Evolutionary conservation across 2,888 invertebrate species (phyloP).

Genomic region (Erebia aethiops): DNA sequence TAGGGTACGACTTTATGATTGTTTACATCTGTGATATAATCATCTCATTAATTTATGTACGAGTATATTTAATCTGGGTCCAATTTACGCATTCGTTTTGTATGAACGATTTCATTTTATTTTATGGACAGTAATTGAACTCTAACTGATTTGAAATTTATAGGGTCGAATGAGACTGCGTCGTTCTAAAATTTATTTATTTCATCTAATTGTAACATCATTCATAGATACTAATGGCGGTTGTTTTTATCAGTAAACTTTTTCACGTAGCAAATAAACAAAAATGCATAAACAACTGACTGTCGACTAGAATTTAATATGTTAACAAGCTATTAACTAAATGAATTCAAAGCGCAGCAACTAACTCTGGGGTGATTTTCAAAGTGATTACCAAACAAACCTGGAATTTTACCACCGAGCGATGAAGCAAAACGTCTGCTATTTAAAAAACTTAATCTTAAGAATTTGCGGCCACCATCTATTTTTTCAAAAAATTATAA

Average conservation of each 20-base stretch:
- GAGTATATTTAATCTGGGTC: not conserved
- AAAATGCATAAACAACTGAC: slow-evolving; percentile 20
- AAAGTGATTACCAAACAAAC: slow-evolving; percentile 62
- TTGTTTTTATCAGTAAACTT: too few relatives aligned
- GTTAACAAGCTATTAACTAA: slow-evolving; percentile 54
- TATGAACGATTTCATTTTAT: not conserved
- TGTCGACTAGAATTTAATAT: slow-evolving; percentile 48
- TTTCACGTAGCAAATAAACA: not conserved
- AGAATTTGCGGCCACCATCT: not conserved
- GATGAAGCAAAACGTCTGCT: slow-evolving; percentile 50
- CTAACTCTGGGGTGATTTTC: slow-evolving; percentile 58
- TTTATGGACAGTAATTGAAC: not conserved
- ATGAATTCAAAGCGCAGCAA: too few relatives aligned
- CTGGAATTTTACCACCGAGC: slow-evolving; percentile 63
- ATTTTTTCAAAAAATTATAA: not conserved
- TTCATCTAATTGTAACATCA: too few relatives aligned
- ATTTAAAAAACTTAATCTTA: not conserved
- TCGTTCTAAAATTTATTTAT: too few relatives aligned
- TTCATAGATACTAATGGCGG: too few relatives aligned
- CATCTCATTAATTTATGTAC: slow-evolving; percentile 33
- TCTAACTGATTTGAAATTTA: not conserved
- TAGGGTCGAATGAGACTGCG: too few relatives aligned
- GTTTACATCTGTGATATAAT: slow-evolving; percentile 74
- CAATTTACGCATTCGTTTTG: not conserved
- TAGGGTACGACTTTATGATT: slow-evolving; percentile 67